Evolutionary conservation across 2,888 invertebrate species (phyloP).

Genomic region (Pimpla rufipes): DNA sequence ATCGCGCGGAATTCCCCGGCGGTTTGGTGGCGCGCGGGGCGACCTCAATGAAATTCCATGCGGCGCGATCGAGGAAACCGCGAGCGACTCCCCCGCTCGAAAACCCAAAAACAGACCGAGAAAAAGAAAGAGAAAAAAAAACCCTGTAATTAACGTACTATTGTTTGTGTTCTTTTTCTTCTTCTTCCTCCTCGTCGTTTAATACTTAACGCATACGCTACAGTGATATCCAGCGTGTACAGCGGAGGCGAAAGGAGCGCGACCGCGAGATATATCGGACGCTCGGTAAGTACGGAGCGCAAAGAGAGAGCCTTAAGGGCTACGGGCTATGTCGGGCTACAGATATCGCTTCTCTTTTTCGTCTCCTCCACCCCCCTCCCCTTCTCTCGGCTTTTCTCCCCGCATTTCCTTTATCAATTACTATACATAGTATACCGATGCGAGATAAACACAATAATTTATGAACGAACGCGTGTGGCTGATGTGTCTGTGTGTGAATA

Average conservation of each 20-base stretch:
- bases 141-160: constrained; percentile 49
- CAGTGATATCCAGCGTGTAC: constrained; percentile 48
- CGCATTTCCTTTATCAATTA: constrained; percentile 25
- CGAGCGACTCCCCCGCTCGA: constrained; percentile 2
- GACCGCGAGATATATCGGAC: constrained; percentile 30
- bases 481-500: constrained; percentile 35
- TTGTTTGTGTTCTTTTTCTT: constrained; percentile 31
- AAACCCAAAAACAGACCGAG: not conserved
- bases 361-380: too few species aligned
- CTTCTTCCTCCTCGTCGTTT: constrained; percentile 24
- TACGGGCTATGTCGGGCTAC: constrained; percentile 41
- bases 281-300: constrained; percentile 21
- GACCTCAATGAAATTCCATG: constrained; percentile 1
- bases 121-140: not conserved
- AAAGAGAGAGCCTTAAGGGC: constrained; percentile 46
- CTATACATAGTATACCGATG: constrained; percentile 44
- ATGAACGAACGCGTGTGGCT: constrained; percentile 45
- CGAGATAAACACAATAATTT: constrained; percentile 43
- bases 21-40: too few species aligned
- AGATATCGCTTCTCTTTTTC: constrained; percentile 11
- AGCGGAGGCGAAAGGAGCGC: constrained; percentile 53
- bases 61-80: not conserved
- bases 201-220: constrained; percentile 54
- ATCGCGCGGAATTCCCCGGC: not conserved
- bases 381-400: not conserved